phyloP scores from a whole-genome alignment of 1,140 invertebrate genomes.

The Drosophila kikkawai region DNA sequence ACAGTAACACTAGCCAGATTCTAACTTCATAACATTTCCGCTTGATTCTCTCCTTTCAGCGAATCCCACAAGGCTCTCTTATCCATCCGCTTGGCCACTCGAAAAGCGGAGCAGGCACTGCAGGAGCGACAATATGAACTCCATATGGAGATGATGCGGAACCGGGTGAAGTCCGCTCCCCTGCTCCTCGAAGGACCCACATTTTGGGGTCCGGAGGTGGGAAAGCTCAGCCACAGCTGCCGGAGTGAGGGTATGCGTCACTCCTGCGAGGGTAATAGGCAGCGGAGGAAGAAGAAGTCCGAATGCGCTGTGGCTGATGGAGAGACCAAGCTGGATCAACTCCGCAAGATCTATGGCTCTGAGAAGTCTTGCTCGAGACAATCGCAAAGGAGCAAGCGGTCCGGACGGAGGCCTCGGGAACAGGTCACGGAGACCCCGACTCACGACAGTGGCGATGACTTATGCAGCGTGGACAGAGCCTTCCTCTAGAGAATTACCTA shows the following conservation, averaged over 20 bases:
- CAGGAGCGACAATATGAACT: slow-evolving; percentile 80
- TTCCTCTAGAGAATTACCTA: slow-evolving; percentile 62
- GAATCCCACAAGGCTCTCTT: slow-evolving; percentile 79
- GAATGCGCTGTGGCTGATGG: slow-evolving; percentile 49
- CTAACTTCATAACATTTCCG: neutral
- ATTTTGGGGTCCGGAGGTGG: slow-evolving; percentile 79
- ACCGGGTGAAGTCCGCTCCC: slow-evolving; percentile 81
- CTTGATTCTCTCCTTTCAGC: slow-evolving; percentile 39
- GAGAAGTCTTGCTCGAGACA: slow-evolving; percentile 67
- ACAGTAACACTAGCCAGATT: neutral
- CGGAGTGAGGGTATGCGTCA: slow-evolving; percentile 66
- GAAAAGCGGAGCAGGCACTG: slow-evolving; percentile 79
- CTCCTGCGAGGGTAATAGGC: slow-evolving; percentile 62
- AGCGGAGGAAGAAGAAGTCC: slow-evolving; percentile 58
- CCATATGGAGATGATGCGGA: slow-evolving; percentile 82
- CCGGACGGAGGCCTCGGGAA: slow-evolving; percentile 28
- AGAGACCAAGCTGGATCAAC: slow-evolving; percentile 58
- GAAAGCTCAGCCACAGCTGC: slow-evolving; percentile 75
- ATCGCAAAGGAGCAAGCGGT: slow-evolving; percentile 60
- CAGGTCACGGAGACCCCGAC: slow-evolving; percentile 41
- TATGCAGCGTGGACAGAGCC: slow-evolving; percentile 79
- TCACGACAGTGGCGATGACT: slow-evolving; percentile 77
- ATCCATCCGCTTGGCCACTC: slow-evolving; percentile 77
- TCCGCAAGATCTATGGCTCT: slow-evolving; percentile 76
- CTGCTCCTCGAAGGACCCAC: slow-evolving; percentile 78